Conservation (phyloP, 2,888 invertebrate genomes). For the Macropis europaea region DNA sequence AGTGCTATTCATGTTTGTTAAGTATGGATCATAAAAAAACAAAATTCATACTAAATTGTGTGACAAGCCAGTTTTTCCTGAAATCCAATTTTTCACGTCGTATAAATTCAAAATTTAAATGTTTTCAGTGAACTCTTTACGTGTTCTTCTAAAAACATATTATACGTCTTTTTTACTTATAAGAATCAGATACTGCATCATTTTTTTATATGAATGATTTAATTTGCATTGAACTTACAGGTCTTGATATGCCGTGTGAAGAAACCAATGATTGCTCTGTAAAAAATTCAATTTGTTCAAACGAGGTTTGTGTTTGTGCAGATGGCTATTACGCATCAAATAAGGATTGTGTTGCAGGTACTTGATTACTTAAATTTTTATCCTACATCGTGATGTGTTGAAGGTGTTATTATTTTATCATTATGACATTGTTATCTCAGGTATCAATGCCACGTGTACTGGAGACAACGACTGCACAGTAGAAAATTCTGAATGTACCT, state of each 20-base stretch:
- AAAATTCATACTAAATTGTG: no score
- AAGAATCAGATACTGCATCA: no score
- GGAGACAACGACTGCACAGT: conserved; percentile 37
- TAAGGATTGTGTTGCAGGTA: conserved; percentile 59
- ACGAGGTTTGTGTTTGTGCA: conserved; percentile 50
- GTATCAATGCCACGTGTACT: conserved; percentile 55
- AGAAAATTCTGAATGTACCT: conserved; percentile 50
- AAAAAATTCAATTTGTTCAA: conserved; percentile 39
- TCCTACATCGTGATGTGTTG: neutral
- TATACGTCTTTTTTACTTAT: no score
- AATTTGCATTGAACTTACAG: conserved; percentile 27
- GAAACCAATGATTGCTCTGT: conserved; percentile 48
- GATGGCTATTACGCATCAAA: conserved; percentile 43
- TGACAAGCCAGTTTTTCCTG: no score
- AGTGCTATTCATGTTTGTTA: no score
- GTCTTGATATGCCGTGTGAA: conserved; percentile 57
- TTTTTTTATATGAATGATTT: neutral
- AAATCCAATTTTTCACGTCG: no score
- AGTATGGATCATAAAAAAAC: no score
- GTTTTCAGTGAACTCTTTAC: no score
- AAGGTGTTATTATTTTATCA: neutral
- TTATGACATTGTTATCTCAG: conserved; percentile 32
- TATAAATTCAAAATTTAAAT: no score
- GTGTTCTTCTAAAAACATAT: no score
- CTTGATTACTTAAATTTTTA: neutral